Evolutionary conservation across 2,113 vertebrate genomes (phyloP), one percentile per base, ranked within the genome.

Genomic region (Paramisgurnus dabryanus): DNA sequence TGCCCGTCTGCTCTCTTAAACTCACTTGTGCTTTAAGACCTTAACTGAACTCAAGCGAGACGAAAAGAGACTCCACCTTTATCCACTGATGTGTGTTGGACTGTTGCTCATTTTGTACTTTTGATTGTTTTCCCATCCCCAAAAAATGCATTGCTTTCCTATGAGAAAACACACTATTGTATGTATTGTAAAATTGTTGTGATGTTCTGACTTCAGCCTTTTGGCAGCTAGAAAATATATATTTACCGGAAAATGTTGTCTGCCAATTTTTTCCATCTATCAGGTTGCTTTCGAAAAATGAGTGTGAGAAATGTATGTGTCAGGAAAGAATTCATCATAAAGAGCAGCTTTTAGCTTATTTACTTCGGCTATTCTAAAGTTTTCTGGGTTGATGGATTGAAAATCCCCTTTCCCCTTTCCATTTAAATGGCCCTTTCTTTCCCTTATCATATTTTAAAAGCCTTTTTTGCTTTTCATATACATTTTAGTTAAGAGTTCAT

Each of bases 311-410:
- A 87, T 87, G 61, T 78, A 82, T 53, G 80, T 87, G 87, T 89
- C 87, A 88, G 72, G 87, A 82, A 57, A 84, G 76, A 88, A 90
- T 88, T 86, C 82, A 81, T 83, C 83, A 84, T 67, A 72, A 67
- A 76, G 73, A 70, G 76, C 82, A 71, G 84, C 87, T 89, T 86
- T 90, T 86, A 89, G 82, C 89, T 88, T 89, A 88, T 89, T 89
- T 87, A 88, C 84, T 88, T 85, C 85, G 80, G 80, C 80, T 83
- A 58, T 58, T 58, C 17, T 18, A 10, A 18, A 11, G 50, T 41
- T 72, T 72, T 57, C 15, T n/a, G 2, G 39, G 0, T 12, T n/a
- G 50, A 55, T 12, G 69, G 68, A 53, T 70, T 41, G 69, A 53
- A 71, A 70, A 34, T 34, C 27, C 27, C 3, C 1, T 34, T 34